phyloP scores from a whole-genome alignment of 2,113 vertebrate species.

The Verasper variegatus region DNA sequence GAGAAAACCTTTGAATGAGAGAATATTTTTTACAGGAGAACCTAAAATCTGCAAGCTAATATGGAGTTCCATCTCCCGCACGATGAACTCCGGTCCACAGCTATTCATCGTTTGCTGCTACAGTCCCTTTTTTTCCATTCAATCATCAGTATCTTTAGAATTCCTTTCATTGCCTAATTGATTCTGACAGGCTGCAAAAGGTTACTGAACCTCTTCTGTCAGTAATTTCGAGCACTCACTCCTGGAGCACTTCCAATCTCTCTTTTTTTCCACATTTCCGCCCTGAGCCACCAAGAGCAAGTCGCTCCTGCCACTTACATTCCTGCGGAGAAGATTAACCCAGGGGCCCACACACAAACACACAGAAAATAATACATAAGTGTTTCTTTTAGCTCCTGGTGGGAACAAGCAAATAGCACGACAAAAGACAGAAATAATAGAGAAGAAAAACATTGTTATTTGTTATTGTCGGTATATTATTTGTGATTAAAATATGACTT shows the following conservation, averaged over 20 bases:
- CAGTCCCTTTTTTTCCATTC: slow-evolving; percentile 61
- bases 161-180: slow-evolving; percentile 74
- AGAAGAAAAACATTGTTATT: not conserved
- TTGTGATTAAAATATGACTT: slow-evolving; percentile 16
- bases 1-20: slow-evolving; percentile 20
- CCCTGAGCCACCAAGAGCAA: slow-evolving; percentile 69
- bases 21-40: slow-evolving; percentile 6
- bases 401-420: slow-evolving; percentile 14
- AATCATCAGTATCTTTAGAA: slow-evolving; percentile 73
- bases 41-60: slow-evolving; percentile 44
- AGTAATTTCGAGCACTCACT: slow-evolving; percentile 79
- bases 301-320: slow-evolving; percentile 70
- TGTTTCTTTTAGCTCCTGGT: slow-evolving; percentile 48
- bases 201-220: slow-evolving; percentile 79
- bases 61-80: slow-evolving; percentile 38
- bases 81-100: slow-evolving; percentile 46
- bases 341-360: slow-evolving; percentile 9
- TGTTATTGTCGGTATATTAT: not conserved
- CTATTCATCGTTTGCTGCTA: slow-evolving; percentile 53
- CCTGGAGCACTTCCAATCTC: slow-evolving; percentile 71
- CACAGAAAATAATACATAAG: slow-evolving; percentile 31
- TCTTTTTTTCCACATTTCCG: slow-evolving; percentile 72
- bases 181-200: slow-evolving; percentile 77
- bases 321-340: slow-evolving; percentile 64
- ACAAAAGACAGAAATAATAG: slow-evolving; percentile 18